These are phyloP conservation scores for Andricus curvator DNA, from an alignment of 2,888 invertebrate species.

Conservation along the genomic window DNA sequence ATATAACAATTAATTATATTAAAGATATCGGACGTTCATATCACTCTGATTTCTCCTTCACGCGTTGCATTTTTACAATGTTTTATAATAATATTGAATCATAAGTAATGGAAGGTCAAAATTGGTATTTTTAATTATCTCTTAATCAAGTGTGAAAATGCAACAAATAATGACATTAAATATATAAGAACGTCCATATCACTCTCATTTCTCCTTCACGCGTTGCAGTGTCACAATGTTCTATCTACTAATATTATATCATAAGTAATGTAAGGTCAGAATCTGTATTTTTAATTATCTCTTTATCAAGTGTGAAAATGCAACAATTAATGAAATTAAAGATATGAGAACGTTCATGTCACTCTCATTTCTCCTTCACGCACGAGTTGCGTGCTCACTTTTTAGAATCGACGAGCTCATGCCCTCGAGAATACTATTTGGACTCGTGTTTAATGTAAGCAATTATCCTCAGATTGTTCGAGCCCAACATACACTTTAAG, in stretches of 20 bases:
- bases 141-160: background rate
- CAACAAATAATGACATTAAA: background rate
- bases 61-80: conserved; percentile 32
- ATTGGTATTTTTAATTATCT: background rate
- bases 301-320: background rate
- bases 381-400: conserved; percentile 47
- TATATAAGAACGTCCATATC: background rate
- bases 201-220: background rate
- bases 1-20: background rate
- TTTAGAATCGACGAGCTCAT: background rate
- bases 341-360: background rate
- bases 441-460: background rate
- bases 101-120: background rate
- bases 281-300: background rate
- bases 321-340: background rate
- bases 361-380: conserved; percentile 47
- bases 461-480: background rate
- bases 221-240: too few species aligned
- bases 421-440: conserved; percentile 17
- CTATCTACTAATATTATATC: background rate
- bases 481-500: background rate
- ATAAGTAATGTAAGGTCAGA: background rate
- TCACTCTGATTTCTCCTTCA: conserved; percentile 45
- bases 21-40: background rate
- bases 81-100: background rate